Evolutionary conservation across 2,797 vertebrate genomes (phyloP).

Genomic region (Argyrosomus regius): DNA sequence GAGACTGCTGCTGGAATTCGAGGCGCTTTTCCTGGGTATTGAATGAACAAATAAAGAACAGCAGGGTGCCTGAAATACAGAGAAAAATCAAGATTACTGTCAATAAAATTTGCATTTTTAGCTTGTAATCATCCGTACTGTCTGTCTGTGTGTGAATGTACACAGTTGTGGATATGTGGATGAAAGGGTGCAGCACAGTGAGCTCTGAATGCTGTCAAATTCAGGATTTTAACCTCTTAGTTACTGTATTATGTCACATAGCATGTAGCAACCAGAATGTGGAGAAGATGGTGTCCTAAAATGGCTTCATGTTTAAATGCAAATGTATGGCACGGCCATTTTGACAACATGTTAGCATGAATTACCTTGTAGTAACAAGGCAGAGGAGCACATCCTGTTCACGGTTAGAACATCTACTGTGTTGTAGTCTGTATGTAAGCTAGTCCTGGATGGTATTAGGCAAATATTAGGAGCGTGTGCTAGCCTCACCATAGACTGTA

Average conservation of each 20-base stretch:
- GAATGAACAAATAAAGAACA: slow-evolving; percentile 48
- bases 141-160: slow-evolving; percentile 27
- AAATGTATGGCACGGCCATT: background rate
- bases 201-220: background rate
- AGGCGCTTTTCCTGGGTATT: slow-evolving; percentile 32
- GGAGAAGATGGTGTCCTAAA: background rate
- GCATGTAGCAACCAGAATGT: background rate
- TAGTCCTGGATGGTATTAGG: background rate
- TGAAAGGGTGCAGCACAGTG: background rate
- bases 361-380: background rate
- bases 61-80: slow-evolving; percentile 30
- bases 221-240: background rate
- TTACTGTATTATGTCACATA: background rate
- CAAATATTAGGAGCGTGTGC: too few species aligned
- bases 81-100: slow-evolving; percentile 36
- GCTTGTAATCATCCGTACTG: slow-evolving; percentile 25
- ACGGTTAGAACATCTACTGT: background rate
- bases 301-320: background rate
- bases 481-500: too few species aligned
- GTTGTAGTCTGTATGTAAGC: background rate
- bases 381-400: background rate
- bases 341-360: background rate
- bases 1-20: slow-evolving; percentile 16
- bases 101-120: slow-evolving; percentile 29
- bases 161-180: slow-evolving; percentile 3